Base-by-base conservation (phyloP, 2,797 vertebrate genomes). In the Cetoscarus ocellatus region DNA sequence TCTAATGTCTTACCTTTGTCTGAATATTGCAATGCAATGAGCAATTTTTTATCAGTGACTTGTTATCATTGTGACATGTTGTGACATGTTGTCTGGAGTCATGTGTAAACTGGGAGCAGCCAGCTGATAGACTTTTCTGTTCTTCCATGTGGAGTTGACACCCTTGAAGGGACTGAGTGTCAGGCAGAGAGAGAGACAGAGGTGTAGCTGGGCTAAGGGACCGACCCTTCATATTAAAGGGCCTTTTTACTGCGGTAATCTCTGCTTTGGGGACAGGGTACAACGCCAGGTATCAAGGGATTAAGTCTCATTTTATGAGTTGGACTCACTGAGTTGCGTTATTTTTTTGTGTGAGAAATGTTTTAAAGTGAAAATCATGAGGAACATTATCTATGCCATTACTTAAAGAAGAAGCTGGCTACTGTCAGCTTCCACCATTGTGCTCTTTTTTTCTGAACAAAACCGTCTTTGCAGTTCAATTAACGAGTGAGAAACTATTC, bases 21-120 rank as follows among this genome's bases (percentile, higher is more conserved):
- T 92, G 88, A 92, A 93, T 93, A 92, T 93, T 94, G 91, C 92
- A 92, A 93, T 93, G 92, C 93, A 94, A 93, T 94, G 92, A 91
- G 93, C 88, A 93, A 77, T 87, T 90, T 27, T 90, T 80, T 86
- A 90, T 91, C 87, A 75, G 88, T 91, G 77, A 91, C 86, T 92
- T 92, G 90, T 93, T 91, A 80, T 92, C 89, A 85, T 89, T 90
- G 83, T 93, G 88, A 90, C 91, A 86, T 90, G 84, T 87, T 79
- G 86, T 87, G 81, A 92, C 88, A 88, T 90, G 88, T 90, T 91
- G 90, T 93, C 89, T 80, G 83, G 84, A 91, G 86, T 91, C 73
- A 45, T 89, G 86, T 91, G 83, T 90, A 73, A 92, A 86, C 62
- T 72, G 70, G 82, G 76, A 87, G 73, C 80, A 79, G 55, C 84